Evolutionary conservation across 1,140 invertebrate genomes (phyloP).

Genomic region (Camponotus pennsylvanicus): DNA sequence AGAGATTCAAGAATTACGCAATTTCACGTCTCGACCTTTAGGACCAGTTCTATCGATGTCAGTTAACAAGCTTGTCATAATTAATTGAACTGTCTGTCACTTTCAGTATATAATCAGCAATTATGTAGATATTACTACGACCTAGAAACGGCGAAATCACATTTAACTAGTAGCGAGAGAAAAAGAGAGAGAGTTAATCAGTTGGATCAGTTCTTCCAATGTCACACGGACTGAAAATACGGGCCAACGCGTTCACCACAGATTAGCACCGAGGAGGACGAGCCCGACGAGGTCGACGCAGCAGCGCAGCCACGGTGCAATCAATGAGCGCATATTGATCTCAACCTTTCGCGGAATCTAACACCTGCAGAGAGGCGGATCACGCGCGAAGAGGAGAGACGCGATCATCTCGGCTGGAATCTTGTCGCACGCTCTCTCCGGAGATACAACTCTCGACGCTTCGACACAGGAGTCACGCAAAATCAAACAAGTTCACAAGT

Average conservation of each 20-base stretch:
- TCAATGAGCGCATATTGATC: conserved; percentile 81
- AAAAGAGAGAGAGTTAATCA: no score
- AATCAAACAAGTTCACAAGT: no score
- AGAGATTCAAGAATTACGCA: not conserved
- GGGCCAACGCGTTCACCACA: not conserved
- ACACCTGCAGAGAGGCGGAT: conserved; percentile 75
- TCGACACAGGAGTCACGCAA: not conserved
- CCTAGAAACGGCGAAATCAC: not conserved
- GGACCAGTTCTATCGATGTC: not conserved
- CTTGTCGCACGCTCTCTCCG: not conserved
- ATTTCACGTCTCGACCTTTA: not conserved
- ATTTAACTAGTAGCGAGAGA: not conserved
- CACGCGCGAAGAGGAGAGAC: conserved; percentile 33
- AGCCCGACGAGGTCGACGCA: conserved; percentile 64
- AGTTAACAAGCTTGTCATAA: not conserved
- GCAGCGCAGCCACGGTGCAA: conserved; percentile 75
- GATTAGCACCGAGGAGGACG: conserved; percentile 48
- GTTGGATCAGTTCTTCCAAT: not conserved
- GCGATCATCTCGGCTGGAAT: not conserved
- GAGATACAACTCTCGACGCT: not conserved
- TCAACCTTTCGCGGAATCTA: conserved; percentile 76
- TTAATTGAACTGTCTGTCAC: conserved; percentile 6
- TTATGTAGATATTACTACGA: no score
- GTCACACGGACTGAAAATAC: not conserved
- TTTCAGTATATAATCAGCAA: not conserved